A percentile compares a stretch with the other conserved stretches of the same genome.
phyloP scores from a whole-genome alignment of 2,797 vertebrate genomes.

The Echiichthys vipera region DNA sequence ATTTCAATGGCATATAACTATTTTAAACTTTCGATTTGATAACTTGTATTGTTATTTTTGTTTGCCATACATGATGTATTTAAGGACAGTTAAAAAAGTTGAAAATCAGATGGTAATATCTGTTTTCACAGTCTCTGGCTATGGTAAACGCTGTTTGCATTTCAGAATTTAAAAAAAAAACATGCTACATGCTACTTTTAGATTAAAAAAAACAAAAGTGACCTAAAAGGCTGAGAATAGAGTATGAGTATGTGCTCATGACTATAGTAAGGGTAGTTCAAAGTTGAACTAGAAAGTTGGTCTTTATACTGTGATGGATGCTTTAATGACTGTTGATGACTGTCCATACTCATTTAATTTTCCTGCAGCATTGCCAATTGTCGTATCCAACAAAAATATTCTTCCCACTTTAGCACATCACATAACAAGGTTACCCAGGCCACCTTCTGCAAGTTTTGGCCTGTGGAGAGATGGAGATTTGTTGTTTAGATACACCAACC shows the following conservation, averaged over 20 bases:
- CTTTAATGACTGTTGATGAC: not conserved
- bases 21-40: too few relatives aligned
- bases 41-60: too few relatives aligned
- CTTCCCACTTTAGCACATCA: not conserved
- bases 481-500: slow-evolving; percentile 25
- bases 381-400: not conserved
- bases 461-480: slow-evolving; percentile 12
- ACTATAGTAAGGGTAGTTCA: not conserved
- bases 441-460: not conserved
- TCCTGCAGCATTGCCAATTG: not conserved
- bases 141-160: too few relatives aligned
- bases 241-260: too few relatives aligned
- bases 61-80: too few relatives aligned
- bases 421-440: not conserved
- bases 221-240: too few relatives aligned
- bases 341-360: not conserved
- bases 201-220: not conserved
- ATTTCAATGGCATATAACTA: too few relatives aligned
- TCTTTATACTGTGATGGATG: not conserved
- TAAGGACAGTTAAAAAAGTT: too few relatives aligned
- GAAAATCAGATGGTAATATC: too few relatives aligned
- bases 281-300: not conserved
- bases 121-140: too few relatives aligned
- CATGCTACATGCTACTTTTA: too few relatives aligned
- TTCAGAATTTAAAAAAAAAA: too few relatives aligned